A percentile compares a stretch with the other conserved stretches of the same genome.
These are phyloP conservation scores for Pseudomyrmex pallidus DNA, from an alignment of 1,140 invertebrate genomes.

Conservation along the genomic window DNA sequence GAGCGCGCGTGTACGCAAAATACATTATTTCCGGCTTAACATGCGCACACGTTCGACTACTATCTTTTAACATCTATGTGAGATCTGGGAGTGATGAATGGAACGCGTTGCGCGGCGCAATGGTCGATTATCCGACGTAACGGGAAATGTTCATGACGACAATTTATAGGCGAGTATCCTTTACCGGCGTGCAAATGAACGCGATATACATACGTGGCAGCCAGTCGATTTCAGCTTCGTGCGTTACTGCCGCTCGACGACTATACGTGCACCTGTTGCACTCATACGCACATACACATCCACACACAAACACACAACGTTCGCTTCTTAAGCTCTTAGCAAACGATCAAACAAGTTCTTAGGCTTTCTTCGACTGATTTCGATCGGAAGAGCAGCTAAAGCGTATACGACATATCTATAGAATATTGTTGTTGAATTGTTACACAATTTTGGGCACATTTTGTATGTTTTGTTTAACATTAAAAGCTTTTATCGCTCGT, in stretches of 20 bases:
- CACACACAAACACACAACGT: constrained; percentile 5
- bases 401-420: no score
- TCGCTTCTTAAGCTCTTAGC: background rate
- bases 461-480: no score
- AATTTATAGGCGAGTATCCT: constrained; percentile 37
- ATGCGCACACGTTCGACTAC: background rate
- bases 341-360: no score
- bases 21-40: background rate
- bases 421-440: no score
- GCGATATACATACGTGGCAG: background rate
- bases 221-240: constrained; percentile 18
- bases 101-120: background rate
- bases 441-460: no score
- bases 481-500: background rate
- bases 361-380: no score
- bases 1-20: background rate
- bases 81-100: background rate
- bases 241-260: background rate
- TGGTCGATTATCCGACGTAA: constrained; percentile 21
- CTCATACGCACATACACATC: no score
- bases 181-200: constrained; percentile 25
- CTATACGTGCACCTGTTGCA: constrained; percentile 37
- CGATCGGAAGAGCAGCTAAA: no score
- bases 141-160: constrained; percentile 5
- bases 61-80: background rate